phyloP scores from a whole-genome alignment of 2,888 invertebrate genomes.

The Drosophila meridiana region DNA sequence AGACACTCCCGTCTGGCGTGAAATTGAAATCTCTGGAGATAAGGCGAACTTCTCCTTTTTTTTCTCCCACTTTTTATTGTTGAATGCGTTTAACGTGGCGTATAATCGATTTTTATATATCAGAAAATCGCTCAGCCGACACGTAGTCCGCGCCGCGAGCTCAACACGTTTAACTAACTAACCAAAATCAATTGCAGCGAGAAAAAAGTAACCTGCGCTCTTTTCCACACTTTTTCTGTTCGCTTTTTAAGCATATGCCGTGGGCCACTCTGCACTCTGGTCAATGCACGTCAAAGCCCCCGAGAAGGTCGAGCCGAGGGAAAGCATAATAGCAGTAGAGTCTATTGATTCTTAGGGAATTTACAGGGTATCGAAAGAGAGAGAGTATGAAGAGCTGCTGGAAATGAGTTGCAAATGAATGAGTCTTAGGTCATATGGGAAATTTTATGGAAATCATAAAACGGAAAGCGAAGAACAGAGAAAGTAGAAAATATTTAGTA shows the following conservation, averaged over 20 bases:
- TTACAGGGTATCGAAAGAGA: slow-evolving; percentile 1
- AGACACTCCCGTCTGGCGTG: slow-evolving; percentile 57
- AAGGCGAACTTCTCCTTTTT: slow-evolving; percentile 16
- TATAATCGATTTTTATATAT: slow-evolving; percentile 73
- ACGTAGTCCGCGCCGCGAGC: slow-evolving; percentile 36
- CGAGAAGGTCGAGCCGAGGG: slow-evolving; percentile 51
- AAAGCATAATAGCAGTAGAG: slow-evolving; percentile 55
- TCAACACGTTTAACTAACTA: slow-evolving; percentile 55
- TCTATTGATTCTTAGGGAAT: slow-evolving; percentile 49
- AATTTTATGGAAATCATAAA: too few relatives aligned
- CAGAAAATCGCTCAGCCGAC: slow-evolving; percentile 52
- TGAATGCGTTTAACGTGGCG: slow-evolving; percentile 64
- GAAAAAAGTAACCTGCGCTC: slow-evolving; percentile 15
- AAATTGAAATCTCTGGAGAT: slow-evolving; percentile 67
- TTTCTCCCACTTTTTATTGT: slow-evolving; percentile 9
- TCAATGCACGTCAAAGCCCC: slow-evolving; percentile 49
- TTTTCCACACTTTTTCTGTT: not conserved
- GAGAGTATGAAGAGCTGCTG: not conserved
- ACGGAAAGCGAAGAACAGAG: too few relatives aligned
- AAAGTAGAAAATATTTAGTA: too few relatives aligned
- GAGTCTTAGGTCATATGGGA: too few relatives aligned
- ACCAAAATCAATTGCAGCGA: slow-evolving; percentile 67
- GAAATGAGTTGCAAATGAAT: too few relatives aligned
- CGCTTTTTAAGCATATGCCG: slow-evolving; percentile 13
- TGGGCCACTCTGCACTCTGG: slow-evolving; percentile 30